phyloP scores from a whole-genome alignment of 2,113 vertebrate genomes.

The Ameiurus melas region DNA sequence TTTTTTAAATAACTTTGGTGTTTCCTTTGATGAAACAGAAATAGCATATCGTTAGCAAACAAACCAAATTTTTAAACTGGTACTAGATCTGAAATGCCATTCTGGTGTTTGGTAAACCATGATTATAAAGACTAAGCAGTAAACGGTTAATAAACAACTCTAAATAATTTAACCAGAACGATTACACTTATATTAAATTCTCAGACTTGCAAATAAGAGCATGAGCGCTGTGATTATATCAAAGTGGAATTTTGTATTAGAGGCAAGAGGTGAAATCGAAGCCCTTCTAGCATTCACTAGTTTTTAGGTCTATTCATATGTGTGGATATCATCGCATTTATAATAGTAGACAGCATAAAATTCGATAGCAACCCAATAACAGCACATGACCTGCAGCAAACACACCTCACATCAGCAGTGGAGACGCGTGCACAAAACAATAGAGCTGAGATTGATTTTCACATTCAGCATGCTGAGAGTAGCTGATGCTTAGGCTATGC shows the following conservation, averaged over 20 bases:
- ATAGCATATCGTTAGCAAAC: neutral
- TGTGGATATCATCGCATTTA: constrained; percentile 29
- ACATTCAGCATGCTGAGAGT: constrained; percentile 35
- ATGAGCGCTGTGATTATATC: neutral
- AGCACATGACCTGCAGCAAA: constrained; percentile 7
- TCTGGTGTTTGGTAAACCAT: neutral
- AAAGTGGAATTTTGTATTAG: neutral
- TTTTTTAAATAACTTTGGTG: neutral
- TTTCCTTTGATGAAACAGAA: neutral
- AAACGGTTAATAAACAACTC: neutral
- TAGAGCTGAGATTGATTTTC: constrained; percentile 45
- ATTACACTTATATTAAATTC: no score
- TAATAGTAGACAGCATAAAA: constrained; percentile 28
- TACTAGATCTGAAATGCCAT: neutral
- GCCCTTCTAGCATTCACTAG: neutral
- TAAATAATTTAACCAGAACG: no score
- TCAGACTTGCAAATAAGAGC: neutral
- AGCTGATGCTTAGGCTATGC: constrained; percentile 53
- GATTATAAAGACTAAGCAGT: neutral
- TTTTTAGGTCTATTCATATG: constrained; percentile 9
- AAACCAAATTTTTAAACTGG: neutral
- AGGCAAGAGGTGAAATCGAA: neutral
- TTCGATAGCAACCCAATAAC: constrained; percentile 45
- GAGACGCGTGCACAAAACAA: constrained; percentile 34
- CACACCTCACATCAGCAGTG: constrained; percentile 38